These are phyloP conservation scores for Muscicapa comitata DNA, from an alignment of 2,797 vertebrate genomes.

Conservation along the genomic window DNA sequence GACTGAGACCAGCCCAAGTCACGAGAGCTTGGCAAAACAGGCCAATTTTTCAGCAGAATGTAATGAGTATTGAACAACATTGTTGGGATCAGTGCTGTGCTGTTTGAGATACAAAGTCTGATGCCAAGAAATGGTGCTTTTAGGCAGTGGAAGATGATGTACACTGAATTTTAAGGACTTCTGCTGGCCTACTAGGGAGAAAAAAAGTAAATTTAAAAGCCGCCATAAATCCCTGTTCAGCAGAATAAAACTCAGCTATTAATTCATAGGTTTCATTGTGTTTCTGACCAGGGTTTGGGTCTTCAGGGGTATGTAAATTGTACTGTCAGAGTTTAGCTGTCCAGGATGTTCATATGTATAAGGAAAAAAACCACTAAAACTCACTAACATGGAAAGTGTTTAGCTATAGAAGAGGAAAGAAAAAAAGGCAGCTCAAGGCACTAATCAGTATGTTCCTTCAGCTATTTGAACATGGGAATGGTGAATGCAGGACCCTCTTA, in stretches of 20 bases:
- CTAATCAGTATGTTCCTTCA: neutral
- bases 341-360: neutral
- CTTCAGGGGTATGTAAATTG: neutral
- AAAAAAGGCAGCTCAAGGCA: neutral
- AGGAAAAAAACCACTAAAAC: neutral
- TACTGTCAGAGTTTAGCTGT: neutral
- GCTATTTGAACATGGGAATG: neutral
- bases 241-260: neutral
- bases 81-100: neutral
- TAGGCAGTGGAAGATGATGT: neutral
- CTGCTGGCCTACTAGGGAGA: neutral
- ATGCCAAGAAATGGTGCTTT: neutral
- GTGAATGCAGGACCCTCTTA: neutral
- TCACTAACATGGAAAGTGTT: neutral
- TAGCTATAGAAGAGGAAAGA: neutral
- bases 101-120: neutral
- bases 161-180: neutral
- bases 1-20: neutral
- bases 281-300: neutral
- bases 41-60: neutral
- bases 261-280: neutral
- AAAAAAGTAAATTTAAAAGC: neutral
- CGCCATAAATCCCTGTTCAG: neutral
- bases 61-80: neutral
- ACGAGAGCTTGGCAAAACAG: neutral